Conservation (phyloP, 2,113 vertebrate genomes). For the Planiliza haematocheilus region DNA sequence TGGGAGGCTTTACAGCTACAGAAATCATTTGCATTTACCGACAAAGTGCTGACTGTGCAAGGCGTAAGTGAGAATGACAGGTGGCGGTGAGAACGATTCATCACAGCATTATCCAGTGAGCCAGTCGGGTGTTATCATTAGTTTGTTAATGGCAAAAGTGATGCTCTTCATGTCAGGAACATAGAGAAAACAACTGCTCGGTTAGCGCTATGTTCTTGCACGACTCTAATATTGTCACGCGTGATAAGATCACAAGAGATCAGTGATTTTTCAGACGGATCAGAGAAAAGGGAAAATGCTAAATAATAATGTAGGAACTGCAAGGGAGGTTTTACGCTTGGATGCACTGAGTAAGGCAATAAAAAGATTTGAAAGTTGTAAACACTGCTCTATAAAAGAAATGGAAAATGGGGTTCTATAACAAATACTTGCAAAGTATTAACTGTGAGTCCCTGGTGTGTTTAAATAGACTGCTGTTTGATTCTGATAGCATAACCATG, state of each 20-base stretch:
- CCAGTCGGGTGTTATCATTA: slow-evolving; percentile 79
- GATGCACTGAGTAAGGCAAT: neutral
- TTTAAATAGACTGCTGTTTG: slow-evolving; percentile 41
- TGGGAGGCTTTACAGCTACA: slow-evolving; percentile 36
- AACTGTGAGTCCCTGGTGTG: slow-evolving; percentile 25
- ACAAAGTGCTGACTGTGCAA: slow-evolving; percentile 82
- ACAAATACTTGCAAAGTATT: slow-evolving; percentile 32
- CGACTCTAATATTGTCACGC: slow-evolving; percentile 69
- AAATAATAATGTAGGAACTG: slow-evolving; percentile 37
- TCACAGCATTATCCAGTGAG: slow-evolving; percentile 79
- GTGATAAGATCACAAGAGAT: slow-evolving; percentile 83
- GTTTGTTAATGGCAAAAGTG: slow-evolving; percentile 82
- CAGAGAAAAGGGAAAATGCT: slow-evolving; percentile 44
- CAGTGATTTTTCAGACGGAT: slow-evolving; percentile 44
- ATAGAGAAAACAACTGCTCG: slow-evolving; percentile 60
- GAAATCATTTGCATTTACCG: slow-evolving; percentile 61
- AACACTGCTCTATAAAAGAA: slow-evolving; percentile 1
- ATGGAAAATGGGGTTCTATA: neutral
- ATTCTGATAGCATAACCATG: slow-evolving; percentile 45
- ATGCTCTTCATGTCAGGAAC: slow-evolving; percentile 73
- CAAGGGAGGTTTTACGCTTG: slow-evolving; percentile 5
- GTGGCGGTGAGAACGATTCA: slow-evolving; percentile 76
- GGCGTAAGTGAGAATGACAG: slow-evolving; percentile 77
- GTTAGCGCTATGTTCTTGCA: slow-evolving; percentile 66
- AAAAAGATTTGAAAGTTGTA: neutral